A percentile compares a stretch with the other conserved stretches of the same genome.
These are phyloP conservation scores for Drosophila pandora DNA, from an alignment of 1,140 invertebrate species.

Conservation along the genomic window DNA sequence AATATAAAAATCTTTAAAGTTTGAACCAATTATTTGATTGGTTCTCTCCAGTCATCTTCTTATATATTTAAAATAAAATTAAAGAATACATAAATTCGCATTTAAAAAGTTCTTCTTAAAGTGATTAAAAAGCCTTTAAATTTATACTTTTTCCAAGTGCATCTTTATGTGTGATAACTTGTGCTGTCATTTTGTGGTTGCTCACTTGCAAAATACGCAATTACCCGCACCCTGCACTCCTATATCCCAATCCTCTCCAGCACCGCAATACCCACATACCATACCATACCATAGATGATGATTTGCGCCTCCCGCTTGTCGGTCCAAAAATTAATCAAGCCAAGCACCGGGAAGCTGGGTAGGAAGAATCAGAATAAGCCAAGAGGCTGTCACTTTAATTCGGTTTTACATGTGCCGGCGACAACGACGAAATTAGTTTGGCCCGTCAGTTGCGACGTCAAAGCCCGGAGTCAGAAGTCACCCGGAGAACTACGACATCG, in stretches of 20 bases:
- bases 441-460: constrained; percentile 58
- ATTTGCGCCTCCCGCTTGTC: constrained; percentile 70
- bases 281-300: constrained; percentile 44
- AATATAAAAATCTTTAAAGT: no score
- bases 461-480: constrained; percentile 32
- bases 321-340: constrained; percentile 74
- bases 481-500: neutral
- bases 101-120: no score
- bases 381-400: constrained; percentile 62
- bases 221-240: constrained; percentile 59
- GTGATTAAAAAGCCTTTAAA: no score
- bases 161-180: constrained; percentile 28
- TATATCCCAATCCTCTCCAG: neutral
- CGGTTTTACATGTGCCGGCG: constrained; percentile 68
- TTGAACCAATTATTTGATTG: no score
- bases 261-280: constrained; percentile 8
- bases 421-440: constrained; percentile 77
- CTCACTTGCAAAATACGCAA: constrained; percentile 70
- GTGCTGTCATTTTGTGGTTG: constrained; percentile 30
- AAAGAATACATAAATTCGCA: no score
- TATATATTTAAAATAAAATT: no score
- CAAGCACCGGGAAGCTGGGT: constrained; percentile 22
- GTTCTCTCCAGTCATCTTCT: no score
- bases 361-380: constrained; percentile 29
- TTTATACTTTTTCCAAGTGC: constrained; percentile 17